These are phyloP conservation scores for Helicolenus hilgendorfi DNA, from an alignment of 2,797 vertebrate genomes.

Conservation along the genomic window DNA sequence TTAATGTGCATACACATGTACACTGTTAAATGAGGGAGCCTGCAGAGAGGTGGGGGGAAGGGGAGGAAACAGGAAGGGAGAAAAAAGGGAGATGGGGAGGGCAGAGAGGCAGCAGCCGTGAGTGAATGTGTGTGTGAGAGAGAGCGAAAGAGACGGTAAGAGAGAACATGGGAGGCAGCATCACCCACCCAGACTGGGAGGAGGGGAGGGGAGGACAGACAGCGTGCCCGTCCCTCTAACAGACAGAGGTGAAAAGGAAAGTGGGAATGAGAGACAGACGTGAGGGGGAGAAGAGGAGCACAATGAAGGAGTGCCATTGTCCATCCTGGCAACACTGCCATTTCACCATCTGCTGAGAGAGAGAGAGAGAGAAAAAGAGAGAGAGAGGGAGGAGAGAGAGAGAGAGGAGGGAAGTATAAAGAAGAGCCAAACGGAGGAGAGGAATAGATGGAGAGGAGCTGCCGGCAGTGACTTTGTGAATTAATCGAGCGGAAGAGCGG, in stretches of 20 bases:
- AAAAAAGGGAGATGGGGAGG: slow-evolving; percentile 67
- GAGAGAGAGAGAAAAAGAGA: slow-evolving; percentile 15
- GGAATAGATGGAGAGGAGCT: slow-evolving; percentile 77
- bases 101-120: slow-evolving; percentile 61
- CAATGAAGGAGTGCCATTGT: slow-evolving; percentile 87
- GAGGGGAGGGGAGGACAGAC: slow-evolving; percentile 85
- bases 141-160: slow-evolving; percentile 43
- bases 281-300: slow-evolving; percentile 85
- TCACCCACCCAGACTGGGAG: slow-evolving; percentile 83
- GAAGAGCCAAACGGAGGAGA: slow-evolving; percentile 75
- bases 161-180: slow-evolving; percentile 78
- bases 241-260: slow-evolving; percentile 86
- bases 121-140: slow-evolving; percentile 34
- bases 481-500: slow-evolving; percentile 84
- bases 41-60: slow-evolving; percentile 79
- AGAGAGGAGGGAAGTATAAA: slow-evolving; percentile 44
- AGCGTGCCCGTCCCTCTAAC: slow-evolving; percentile 79
- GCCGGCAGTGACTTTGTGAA: slow-evolving; percentile 87
- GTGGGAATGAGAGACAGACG: slow-evolving; percentile 80
- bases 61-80: slow-evolving; percentile 82
- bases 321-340: slow-evolving; percentile 73
- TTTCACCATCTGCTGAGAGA: slow-evolving; percentile 81
- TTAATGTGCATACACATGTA: slow-evolving; percentile 81
- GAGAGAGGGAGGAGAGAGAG: slow-evolving; percentile 22
- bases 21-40: slow-evolving; percentile 83